A percentile compares a stretch with the other conserved stretches of the same genome.
Conservation (phyloP, 2,113 vertebrate genomes). For the Thinocorus orbignyianus region DNA sequence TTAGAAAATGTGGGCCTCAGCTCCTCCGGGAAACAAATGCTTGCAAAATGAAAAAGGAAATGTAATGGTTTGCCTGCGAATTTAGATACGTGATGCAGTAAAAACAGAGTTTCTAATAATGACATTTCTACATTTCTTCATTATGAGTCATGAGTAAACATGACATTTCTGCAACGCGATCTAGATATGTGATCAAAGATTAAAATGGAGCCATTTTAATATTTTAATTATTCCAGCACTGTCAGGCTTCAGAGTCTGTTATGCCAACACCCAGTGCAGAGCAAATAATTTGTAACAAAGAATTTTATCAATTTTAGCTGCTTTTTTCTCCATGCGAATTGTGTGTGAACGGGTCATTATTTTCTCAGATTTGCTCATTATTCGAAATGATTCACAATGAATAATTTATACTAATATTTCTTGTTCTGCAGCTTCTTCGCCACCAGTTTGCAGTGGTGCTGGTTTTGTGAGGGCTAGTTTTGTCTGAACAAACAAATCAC, state of each 20-base stretch:
- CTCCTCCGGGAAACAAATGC: constrained; percentile 43
- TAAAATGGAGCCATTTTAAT: constrained; percentile 52
- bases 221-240: constrained; percentile 50
- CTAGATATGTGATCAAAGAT: constrained; percentile 50
- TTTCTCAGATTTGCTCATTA: constrained; percentile 64
- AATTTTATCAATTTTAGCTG: constrained; percentile 62
- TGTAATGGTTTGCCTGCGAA: constrained; percentile 26
- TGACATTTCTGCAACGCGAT: constrained; percentile 53
- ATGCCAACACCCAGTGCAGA: constrained; percentile 10
- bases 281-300: constrained; percentile 69
- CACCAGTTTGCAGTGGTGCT: constrained; percentile 26
- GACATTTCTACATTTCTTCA: constrained; percentile 65
- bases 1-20: constrained; percentile 52
- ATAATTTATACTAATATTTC: constrained; percentile 61
- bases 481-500: constrained; percentile 37
- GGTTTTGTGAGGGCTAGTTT: constrained; percentile 43
- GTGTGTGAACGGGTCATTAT: constrained; percentile 49
- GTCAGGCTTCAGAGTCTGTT: constrained; percentile 23
- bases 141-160: constrained; percentile 64
- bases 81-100: constrained; percentile 42
- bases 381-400: constrained; percentile 21
- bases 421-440: constrained; percentile 43
- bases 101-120: constrained; percentile 62
- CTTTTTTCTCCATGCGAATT: constrained; percentile 24
- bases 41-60: constrained; percentile 48